Conservation (phyloP, 2,113 vertebrate genomes). For the Macquaria ambigua region DNA sequence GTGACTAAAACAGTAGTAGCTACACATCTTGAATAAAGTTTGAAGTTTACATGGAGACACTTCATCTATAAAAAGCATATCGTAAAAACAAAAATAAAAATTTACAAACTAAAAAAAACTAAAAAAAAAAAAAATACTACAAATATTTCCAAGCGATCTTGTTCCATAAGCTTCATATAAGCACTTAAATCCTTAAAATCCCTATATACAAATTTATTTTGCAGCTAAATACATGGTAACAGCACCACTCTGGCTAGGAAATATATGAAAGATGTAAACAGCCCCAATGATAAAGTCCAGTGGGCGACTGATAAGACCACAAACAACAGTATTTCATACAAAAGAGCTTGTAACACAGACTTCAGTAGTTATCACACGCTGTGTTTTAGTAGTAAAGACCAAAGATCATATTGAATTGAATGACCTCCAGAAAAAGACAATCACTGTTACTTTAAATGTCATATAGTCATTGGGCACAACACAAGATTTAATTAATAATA, state of each 20-base stretch:
- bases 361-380: constrained; percentile 83
- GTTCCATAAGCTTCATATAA: constrained; percentile 83
- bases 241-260: constrained; percentile 84
- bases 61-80: constrained; percentile 83
- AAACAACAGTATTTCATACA: constrained; percentile 82
- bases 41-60: constrained; percentile 79
- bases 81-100: constrained; percentile 80
- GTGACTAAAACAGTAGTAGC: constrained; percentile 80
- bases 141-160: constrained; percentile 82
- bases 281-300: constrained; percentile 82
- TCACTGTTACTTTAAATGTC: constrained; percentile 69
- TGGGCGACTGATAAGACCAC: constrained; percentile 82
- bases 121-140: constrained; percentile 66
- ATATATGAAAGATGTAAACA: constrained; percentile 84
- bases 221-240: constrained; percentile 84
- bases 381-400: constrained; percentile 82
- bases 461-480: constrained; percentile 72
- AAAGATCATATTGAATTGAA: constrained; percentile 66
- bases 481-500: constrained; percentile 70
- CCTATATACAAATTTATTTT: constrained; percentile 85
- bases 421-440: constrained; percentile 67
- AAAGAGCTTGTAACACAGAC: constrained; percentile 82
- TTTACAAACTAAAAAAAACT: constrained; percentile 76
- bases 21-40: constrained; percentile 79
- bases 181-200: constrained; percentile 82